These are phyloP conservation scores for Chouioia cunea DNA, from an alignment of 2,888 invertebrate species.

Conservation along the genomic window DNA sequence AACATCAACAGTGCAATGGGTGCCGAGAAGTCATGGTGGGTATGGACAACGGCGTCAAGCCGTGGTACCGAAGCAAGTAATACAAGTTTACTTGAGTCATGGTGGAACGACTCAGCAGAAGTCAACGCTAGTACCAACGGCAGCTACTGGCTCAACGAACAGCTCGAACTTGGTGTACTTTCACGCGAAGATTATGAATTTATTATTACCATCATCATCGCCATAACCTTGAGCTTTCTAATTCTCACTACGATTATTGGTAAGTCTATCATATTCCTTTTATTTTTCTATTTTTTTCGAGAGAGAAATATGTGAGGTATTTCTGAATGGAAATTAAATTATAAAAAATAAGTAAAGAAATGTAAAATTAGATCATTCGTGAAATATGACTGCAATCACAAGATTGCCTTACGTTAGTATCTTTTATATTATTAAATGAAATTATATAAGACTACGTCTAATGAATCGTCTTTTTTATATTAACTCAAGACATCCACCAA, in stretches of 20 bases:
- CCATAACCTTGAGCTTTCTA: constrained; percentile 55
- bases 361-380: too few relatives aligned
- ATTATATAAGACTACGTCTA: too few relatives aligned
- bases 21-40: constrained; percentile 59
- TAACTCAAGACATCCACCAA: too few relatives aligned
- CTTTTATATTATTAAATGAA: too few relatives aligned
- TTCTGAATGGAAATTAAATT: too few relatives aligned
- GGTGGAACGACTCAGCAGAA: constrained; percentile 53
- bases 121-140: constrained; percentile 52
- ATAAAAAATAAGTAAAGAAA: too few relatives aligned
- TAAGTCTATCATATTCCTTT: constrained; percentile 43
- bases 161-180: neutral
- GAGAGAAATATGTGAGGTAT: too few relatives aligned
- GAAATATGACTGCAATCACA: too few relatives aligned
- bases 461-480: too few relatives aligned
- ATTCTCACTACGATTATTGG: constrained; percentile 59
- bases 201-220: constrained; percentile 54
- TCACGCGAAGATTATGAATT: constrained; percentile 52
- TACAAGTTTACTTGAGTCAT: constrained; percentile 17
- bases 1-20: constrained; percentile 53
- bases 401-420: too few relatives aligned
- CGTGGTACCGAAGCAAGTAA: constrained; percentile 50
- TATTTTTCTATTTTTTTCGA: neutral
- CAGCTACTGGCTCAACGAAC: constrained; percentile 41
- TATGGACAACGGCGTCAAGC: constrained; percentile 52